These are phyloP conservation scores for Laodelphax striatellus DNA, from an alignment of 1,140 invertebrate genomes.

Conservation along the genomic window DNA sequence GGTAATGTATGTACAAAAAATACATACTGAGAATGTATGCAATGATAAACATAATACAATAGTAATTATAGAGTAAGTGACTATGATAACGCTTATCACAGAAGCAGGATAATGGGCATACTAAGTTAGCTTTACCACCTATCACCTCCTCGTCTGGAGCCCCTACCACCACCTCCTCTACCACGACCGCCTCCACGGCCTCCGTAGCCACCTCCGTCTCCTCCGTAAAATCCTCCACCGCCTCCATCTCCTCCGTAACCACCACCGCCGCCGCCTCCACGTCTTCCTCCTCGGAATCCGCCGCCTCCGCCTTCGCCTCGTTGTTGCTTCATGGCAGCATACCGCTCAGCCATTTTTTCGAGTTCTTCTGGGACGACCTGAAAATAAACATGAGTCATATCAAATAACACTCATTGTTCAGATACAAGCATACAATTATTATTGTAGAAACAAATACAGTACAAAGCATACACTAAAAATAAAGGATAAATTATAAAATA, in stretches of 20 bases:
- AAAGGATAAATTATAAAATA: not conserved
- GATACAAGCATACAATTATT: not conserved
- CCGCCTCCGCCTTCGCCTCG: conserved; percentile 33
- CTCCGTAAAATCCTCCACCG: conserved; percentile 23
- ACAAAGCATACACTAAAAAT: too few species aligned
- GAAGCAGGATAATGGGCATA: too few species aligned
- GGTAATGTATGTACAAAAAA: too few species aligned
- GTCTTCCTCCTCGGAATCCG: conserved; percentile 22
- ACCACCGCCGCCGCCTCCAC: conserved; percentile 27
- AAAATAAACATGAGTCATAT: not conserved
- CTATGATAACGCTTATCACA: too few species aligned
- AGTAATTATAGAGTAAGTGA: too few species aligned
- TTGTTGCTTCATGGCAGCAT: conserved; percentile 46
- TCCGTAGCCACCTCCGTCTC: conserved; percentile 10
- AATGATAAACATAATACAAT: too few species aligned
- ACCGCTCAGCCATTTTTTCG: conserved; percentile 53
- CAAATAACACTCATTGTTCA: not conserved
- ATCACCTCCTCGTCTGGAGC: too few species aligned
- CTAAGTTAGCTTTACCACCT: too few species aligned
- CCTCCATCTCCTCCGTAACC: too few species aligned
- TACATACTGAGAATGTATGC: too few species aligned
- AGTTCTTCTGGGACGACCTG: conserved; percentile 58
- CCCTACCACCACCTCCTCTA: too few species aligned
- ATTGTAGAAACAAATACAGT: not conserved
- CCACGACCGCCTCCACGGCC: too few species aligned